A percentile compares a stretch with the other conserved stretches of the same genome.
Evolutionary conservation across 2,113 vertebrate species (phyloP).

Genomic region (Antechinus stuartii): DNA sequence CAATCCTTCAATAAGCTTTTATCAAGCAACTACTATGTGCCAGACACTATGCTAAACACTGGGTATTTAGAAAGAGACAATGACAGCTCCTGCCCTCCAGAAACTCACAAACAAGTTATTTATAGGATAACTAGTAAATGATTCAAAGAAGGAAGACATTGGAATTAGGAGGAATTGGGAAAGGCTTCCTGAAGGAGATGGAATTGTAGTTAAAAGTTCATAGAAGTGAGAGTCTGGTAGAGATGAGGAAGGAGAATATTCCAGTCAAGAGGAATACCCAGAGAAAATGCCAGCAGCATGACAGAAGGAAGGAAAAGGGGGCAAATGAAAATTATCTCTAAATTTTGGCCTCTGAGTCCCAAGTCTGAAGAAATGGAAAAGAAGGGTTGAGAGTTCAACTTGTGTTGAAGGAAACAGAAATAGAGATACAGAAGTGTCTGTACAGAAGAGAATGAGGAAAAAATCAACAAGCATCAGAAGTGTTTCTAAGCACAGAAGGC

Average conservation of each 20-base stretch:
- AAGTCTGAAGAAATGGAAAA: background rate
- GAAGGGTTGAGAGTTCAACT: background rate
- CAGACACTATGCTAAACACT: background rate
- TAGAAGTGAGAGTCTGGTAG: background rate
- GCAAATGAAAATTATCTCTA: background rate
- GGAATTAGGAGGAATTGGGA: background rate
- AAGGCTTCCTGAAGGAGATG: background rate
- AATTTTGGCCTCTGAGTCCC: background rate
- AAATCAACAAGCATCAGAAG: background rate
- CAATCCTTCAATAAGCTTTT: background rate
- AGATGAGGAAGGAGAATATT: background rate
- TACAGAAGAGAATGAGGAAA: background rate
- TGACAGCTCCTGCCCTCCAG: background rate
- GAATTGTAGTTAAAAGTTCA: background rate
- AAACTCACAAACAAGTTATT: background rate
- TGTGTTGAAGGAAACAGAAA: background rate
- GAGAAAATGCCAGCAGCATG: background rate
- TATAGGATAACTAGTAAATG: background rate
- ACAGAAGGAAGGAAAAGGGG: background rate
- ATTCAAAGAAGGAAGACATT: background rate
- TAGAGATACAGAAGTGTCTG: background rate
- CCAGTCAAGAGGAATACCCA: background rate
- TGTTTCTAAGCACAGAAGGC: background rate
- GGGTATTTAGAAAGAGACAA: background rate
- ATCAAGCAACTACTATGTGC: background rate